A percentile compares a stretch with the other conserved stretches of the same genome.
Conservation (phyloP, 2,113 vertebrate genomes). For the Psephotus haematonotus region DNA sequence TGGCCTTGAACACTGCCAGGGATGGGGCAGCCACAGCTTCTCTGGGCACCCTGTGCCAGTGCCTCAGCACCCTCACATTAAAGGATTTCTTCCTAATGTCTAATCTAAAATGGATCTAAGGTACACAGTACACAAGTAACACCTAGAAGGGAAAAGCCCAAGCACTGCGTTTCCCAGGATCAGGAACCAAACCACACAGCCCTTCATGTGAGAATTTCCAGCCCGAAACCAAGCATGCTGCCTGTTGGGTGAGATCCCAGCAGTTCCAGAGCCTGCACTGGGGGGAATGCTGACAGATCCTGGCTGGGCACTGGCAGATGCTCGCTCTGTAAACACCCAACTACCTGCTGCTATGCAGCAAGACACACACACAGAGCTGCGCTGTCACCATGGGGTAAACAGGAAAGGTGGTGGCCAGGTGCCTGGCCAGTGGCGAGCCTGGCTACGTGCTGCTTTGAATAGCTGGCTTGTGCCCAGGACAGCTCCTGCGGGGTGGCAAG, state of each 20-base stretch:
- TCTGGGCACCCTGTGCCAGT: background rate
- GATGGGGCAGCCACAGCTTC: background rate
- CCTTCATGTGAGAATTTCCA: background rate
- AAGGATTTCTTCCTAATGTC: background rate
- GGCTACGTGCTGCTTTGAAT: conserved; percentile 9
- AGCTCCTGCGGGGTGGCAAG: background rate
- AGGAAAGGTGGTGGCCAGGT: conserved; percentile 54
- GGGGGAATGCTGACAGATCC: background rate
- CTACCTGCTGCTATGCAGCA: background rate
- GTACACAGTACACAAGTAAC: background rate
- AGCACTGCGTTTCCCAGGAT: rapidly evolving
- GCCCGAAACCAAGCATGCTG: background rate
- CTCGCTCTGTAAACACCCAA: background rate
- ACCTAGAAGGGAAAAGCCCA: background rate
- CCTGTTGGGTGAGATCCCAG: background rate
- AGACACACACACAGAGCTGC: background rate
- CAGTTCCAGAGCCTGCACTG: background rate
- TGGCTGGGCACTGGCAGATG: background rate
- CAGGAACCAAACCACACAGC: background rate
- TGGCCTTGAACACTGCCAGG: background rate
- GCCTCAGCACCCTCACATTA: background rate
- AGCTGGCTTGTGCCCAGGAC: background rate
- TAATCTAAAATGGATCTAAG: background rate
- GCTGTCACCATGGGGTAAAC: conserved; percentile 4
- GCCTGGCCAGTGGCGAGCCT: background rate